Base-by-base conservation (phyloP, 2,113 vertebrate species). In the Brachyistius frenatus region DNA sequence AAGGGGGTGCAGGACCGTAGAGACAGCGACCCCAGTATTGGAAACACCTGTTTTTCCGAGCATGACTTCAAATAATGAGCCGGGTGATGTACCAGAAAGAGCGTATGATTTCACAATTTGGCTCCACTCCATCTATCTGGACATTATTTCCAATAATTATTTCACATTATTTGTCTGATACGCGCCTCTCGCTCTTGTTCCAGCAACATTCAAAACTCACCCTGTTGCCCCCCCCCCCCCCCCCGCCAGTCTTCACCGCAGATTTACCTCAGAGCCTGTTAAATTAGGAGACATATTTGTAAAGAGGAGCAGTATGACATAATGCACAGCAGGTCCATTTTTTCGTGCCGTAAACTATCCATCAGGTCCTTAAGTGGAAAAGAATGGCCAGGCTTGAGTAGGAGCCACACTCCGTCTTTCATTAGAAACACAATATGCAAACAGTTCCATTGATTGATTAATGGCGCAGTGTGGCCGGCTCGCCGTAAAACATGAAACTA, bases 31-130 rank as follows among this genome's bases (percentile, higher is more conserved):
- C 74, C 76, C 60, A 55, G 58, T 88, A 95, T 95, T 95, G 78
- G 84, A 95, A 95, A 93, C 95, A 95, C 93, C 93, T 95, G 95
- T 93, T 95, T 85, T 90, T 92, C 82, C 87, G 79, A 89, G 75
- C 89, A 80, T 84, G 89, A 89, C 86, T 86, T 89, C 66, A 88
- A 89, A 89, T 93, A 94, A 94, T 93, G 91, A 94, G 90, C 83
- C 3, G 75, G 54, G 81, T 64, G 86, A 91, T 90, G 78, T 52
- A 87, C 81, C 64, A 64, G 80, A 62, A 77, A 81, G 82, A 79
- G 82, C 64, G 72, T 87, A 93, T 93, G 92, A 94, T 94, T 94
- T 94, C 91, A 93, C 84, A 86, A 93, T 93, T 94, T 94, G 93
- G 93, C 92, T 39, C 4, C 2, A 1, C 30, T 89, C 91, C 91